Evolutionary conservation across 2,113 vertebrate genomes (phyloP).

Genomic region (Lophochroa leadbeateri): DNA sequence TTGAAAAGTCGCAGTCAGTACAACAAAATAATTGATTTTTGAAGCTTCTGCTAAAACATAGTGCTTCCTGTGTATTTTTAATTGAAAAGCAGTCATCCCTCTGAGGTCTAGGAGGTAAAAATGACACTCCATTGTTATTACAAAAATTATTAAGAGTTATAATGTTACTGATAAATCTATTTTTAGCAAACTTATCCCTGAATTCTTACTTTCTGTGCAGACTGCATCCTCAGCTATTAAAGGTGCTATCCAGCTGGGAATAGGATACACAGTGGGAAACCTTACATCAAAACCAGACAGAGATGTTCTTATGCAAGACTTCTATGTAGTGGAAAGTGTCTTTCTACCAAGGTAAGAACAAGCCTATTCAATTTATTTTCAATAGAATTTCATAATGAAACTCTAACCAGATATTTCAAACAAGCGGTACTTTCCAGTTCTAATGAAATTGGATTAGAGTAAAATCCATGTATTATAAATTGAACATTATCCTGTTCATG

Average conservation of each 20-base stretch:
- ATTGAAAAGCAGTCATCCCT: not conserved
- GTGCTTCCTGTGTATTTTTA: not conserved
- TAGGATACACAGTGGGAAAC: conserved; percentile 94
- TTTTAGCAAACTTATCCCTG: conserved; percentile 8
- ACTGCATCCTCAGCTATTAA: conserved; percentile 89
- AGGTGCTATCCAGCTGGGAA: conserved; percentile 95
- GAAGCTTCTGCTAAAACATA: not conserved
- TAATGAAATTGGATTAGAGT: not conserved
- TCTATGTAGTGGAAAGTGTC: conserved; percentile 95
- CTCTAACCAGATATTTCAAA: not conserved
- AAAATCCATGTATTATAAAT: not conserved
- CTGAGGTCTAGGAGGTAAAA: not conserved
- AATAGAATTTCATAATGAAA: not conserved
- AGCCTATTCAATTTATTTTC: not conserved
- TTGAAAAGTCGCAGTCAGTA: not conserved
- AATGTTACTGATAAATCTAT: not conserved
- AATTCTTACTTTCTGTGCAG: conserved; percentile 74
- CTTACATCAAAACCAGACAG: conserved; percentile 94
- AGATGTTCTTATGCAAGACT: conserved; percentile 99
- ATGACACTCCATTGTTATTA: not conserved
- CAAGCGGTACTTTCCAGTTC: not conserved
- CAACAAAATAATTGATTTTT: not conserved
- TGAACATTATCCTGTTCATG: not conserved
- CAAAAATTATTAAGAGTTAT: accelerated
- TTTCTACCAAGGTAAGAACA: conserved; percentile 91